These are phyloP conservation scores for Creontiades dilutus DNA, from an alignment of 2,888 invertebrate species.

Conservation along the genomic window DNA sequence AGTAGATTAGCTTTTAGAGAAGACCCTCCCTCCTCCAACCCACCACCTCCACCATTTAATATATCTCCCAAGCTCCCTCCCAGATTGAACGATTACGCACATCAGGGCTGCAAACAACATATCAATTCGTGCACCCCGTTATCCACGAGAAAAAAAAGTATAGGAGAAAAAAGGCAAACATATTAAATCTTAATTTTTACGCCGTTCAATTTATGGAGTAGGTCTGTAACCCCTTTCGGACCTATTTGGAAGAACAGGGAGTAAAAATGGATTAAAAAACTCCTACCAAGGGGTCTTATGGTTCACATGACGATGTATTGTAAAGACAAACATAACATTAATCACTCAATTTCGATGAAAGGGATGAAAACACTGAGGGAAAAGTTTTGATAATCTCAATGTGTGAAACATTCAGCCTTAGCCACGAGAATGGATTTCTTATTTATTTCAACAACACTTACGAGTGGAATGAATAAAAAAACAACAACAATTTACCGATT, in stretches of 20 bases:
- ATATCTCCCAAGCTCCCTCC: slow-evolving; percentile 61
- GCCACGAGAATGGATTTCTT: no score
- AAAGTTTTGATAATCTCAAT: no score
- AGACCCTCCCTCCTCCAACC: not conserved
- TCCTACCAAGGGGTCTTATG: slow-evolving; percentile 9
- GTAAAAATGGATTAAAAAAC: slow-evolving; percentile 14
- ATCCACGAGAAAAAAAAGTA: slow-evolving; percentile 22
- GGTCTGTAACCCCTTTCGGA: slow-evolving; percentile 43
- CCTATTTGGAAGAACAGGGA: not conserved
- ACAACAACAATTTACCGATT: no score
- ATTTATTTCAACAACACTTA: no score
- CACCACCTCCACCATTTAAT: slow-evolving; percentile 50
- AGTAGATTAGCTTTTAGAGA: slow-evolving; percentile 73
- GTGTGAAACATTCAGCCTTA: no score
- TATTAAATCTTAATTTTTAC: slow-evolving; percentile 66
- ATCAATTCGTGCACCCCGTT: slow-evolving; percentile 46
- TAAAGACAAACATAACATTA: not conserved
- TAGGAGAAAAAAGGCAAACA: slow-evolving; percentile 54
- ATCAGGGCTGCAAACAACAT: slow-evolving; percentile 63
- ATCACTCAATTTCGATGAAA: not conserved
- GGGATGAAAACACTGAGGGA: no score
- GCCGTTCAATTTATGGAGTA: slow-evolving; percentile 52
- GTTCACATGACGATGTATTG: not conserved
- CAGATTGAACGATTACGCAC: slow-evolving; percentile 74
- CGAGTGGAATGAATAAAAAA: no score